These are phyloP conservation scores for Pseudomyrmex sp. DNA, from an alignment of 1,140 invertebrate genomes.

Conservation along the genomic window DNA sequence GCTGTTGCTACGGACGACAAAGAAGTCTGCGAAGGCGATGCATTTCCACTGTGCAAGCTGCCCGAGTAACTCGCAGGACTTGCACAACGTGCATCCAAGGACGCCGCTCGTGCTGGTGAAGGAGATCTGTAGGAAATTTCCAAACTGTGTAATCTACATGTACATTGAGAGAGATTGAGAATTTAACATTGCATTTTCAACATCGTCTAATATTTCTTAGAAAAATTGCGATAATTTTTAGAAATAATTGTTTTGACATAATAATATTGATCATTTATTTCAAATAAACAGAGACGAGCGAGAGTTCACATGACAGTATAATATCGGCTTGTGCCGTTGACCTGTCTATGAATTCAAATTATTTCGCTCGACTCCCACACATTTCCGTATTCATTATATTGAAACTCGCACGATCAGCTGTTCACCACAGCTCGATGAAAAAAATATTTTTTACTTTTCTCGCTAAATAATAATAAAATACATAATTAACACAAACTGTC, in stretches of 20 bases:
- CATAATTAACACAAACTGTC: too few species aligned
- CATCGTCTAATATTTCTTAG: background rate
- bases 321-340: too few species aligned
- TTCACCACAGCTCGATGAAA: too few species aligned
- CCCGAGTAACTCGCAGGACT: conserved; percentile 83
- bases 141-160: conserved; percentile 1
- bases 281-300: too few species aligned
- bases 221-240: background rate
- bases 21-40: conserved; percentile 87
- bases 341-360: too few species aligned
- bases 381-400: too few species aligned
- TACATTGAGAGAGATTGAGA: background rate
- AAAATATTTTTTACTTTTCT: too few species aligned
- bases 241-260: background rate
- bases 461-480: too few species aligned
- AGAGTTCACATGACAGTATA: too few species aligned
- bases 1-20: conserved; percentile 86
- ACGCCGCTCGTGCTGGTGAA: conserved; percentile 90
- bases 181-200: background rate
- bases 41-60: conserved; percentile 73
- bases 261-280: too few species aligned
- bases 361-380: too few species aligned
- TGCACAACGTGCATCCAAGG: conserved; percentile 88
- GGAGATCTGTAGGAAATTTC: conserved; percentile 86
- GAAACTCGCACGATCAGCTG: too few species aligned